Conservation (phyloP, 2,797 vertebrate species). For the Cossypha dichroa region DNA sequence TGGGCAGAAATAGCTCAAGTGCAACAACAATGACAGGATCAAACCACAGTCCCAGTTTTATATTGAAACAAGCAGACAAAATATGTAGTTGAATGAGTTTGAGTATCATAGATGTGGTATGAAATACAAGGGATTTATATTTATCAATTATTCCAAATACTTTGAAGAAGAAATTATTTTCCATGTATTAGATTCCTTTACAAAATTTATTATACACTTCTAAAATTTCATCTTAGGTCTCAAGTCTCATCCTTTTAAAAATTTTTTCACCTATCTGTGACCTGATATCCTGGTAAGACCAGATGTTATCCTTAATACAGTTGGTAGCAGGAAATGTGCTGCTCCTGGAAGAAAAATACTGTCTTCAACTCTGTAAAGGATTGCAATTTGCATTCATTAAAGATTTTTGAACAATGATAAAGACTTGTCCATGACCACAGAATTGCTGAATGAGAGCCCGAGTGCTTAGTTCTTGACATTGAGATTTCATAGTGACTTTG, state of each 20-base stretch:
- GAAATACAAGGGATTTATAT: neutral
- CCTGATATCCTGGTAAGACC: neutral
- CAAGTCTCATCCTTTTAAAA: neutral
- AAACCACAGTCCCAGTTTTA: neutral
- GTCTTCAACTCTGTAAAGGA: neutral
- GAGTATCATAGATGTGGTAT: neutral
- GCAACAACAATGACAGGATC: neutral
- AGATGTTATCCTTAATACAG: neutral
- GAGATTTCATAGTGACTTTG: neutral
- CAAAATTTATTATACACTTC: neutral
- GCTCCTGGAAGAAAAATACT: neutral
- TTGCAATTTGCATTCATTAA: neutral
- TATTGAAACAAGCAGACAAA: neutral
- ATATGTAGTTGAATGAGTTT: neutral
- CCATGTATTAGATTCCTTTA: neutral
- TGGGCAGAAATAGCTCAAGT: neutral
- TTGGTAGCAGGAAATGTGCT: neutral
- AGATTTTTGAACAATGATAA: neutral
- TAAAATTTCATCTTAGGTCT: neutral
- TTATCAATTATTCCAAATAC: neutral
- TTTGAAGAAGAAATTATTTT: neutral
- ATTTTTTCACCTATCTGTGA: neutral
- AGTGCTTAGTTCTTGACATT: neutral
- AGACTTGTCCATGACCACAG: neutral
- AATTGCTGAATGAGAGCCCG: neutral